Base-by-base conservation (phyloP, 2,888 invertebrate species). In the Crepidodera aurea region DNA sequence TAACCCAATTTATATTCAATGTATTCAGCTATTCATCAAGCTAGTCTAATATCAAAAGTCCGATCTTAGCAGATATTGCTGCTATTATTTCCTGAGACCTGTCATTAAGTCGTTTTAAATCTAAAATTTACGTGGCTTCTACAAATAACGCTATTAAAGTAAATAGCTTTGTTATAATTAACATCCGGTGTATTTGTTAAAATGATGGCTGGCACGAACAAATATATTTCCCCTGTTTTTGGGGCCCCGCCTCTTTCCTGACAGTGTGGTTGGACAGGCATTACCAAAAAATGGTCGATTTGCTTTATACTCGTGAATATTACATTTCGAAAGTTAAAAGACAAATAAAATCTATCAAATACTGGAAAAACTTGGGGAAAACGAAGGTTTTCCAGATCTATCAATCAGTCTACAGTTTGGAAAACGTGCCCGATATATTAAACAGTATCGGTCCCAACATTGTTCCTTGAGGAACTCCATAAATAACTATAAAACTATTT, bases 151-250 rank as follows among this genome's bases (percentile, higher is more conserved):
- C n/a, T 37, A 22, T 51, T 51, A 34, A 37, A 51, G 18, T 51
- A 51, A 51, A 51, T 51, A 37, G 51, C 18, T 51, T 51, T 51
- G 37, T 51, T 51, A 51, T 51, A 51, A 51, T 51, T 51, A 51
- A 51, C 51, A 51, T 51, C 51, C 51, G 51, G 51, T 37, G 34
- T 34, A 37, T 51, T 51, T 40, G 42, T 44, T 55, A 18, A 32
- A 55, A 22, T 55, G 44, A 44, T 32, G 29, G 15, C 12, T 8
- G 18, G 8, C 55, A 44, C 32, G 55, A 55, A 55, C 29, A 34
- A 55, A 32, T 34, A 44, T 44, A 12, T 44, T 27, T 18, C 44
- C 32, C 44, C 16, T 44, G 19, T 42, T 44, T 6, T 27, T 55
- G 15, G 16, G 7, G 27, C 8, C 27, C 13, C 42, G 27, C 54